Conservation (phyloP, 1,140 invertebrate genomes). For the Akabosia matsudoensis region DNA sequence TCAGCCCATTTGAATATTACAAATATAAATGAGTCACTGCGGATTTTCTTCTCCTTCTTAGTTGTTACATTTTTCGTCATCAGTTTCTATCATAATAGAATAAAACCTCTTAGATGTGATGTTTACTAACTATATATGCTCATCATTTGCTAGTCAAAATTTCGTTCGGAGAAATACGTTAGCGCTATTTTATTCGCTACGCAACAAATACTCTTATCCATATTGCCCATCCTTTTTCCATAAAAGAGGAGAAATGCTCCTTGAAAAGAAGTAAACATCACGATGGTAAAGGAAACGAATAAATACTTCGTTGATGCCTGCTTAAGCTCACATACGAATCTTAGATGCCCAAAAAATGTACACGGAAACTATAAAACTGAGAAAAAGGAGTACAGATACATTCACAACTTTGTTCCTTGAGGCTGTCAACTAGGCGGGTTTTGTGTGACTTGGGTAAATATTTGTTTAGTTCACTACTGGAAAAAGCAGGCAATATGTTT, state of each 20-base stretch:
- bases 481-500: constrained; percentile 42
- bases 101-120: too few species aligned
- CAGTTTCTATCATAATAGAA: neutral
- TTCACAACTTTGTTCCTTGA: constrained; percentile 23
- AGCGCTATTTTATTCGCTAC: neutral
- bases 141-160: neutral
- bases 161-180: neutral
- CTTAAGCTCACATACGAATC: neutral
- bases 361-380: neutral
- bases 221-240: too few species aligned
- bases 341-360: too few species aligned
- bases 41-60: too few species aligned
- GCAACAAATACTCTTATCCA: neutral
- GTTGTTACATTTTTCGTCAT: too few species aligned
- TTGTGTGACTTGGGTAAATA: constrained; percentile 39
- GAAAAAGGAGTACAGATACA: neutral
- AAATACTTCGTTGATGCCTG: neutral
- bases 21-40: too few species aligned
- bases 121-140: neutral
- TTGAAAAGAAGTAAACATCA: neutral
- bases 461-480: constrained; percentile 41
- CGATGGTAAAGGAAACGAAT: neutral
- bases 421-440: constrained; percentile 26
- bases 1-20: too few species aligned
- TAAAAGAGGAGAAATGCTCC: neutral